Percentiles rank a stretch among this genome's conserved stretches.
Evolutionary conservation across 2,113 vertebrate genomes (phyloP).

Genomic region (Anguilla japonica): DNA sequence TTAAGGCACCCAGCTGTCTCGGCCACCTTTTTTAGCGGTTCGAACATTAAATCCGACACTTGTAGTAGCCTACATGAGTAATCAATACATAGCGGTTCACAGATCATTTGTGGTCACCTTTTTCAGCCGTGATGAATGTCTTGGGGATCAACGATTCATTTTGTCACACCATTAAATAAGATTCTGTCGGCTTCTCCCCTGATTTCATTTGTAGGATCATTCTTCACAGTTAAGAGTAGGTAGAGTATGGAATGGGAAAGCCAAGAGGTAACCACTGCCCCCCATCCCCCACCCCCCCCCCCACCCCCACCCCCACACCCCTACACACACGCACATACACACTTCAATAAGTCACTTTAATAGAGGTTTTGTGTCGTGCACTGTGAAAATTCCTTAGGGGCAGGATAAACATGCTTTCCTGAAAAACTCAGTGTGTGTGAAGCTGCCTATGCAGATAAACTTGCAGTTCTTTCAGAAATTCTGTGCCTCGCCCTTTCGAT

Average conservation of each 20-base stretch:
- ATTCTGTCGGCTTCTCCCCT: slow-evolving; percentile 87
- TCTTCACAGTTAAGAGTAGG: slow-evolving; percentile 88
- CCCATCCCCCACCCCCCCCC: slow-evolving; percentile 61
- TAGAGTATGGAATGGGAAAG: slow-evolving; percentile 23
- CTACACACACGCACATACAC: slow-evolving; percentile 41
- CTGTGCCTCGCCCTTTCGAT: slow-evolving; percentile 68
- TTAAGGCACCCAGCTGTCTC: slow-evolving; percentile 94
- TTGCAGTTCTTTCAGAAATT: slow-evolving; percentile 81
- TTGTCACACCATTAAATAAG: slow-evolving; percentile 99
- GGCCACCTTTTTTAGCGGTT: slow-evolving; percentile 86
- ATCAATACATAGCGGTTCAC: slow-evolving; percentile 98
- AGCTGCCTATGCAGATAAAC: slow-evolving; percentile 83
- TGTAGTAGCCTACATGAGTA: slow-evolving; percentile 85
- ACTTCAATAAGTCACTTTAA: slow-evolving; percentile 85
- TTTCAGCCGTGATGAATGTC: slow-evolving; percentile 91
- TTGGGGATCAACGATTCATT: slow-evolving; percentile 97
- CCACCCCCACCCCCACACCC: slow-evolving; percentile 28
- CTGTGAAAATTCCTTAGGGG: slow-evolving; percentile 81
- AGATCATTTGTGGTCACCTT: slow-evolving; percentile 98
- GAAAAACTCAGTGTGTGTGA: slow-evolving; percentile 82
- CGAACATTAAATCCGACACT: slow-evolving; percentile 99
- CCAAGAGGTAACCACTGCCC: slow-evolving; percentile 71
- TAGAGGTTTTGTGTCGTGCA: slow-evolving; percentile 82
- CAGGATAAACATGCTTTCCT: slow-evolving; percentile 82
- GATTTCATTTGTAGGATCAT: slow-evolving; percentile 92